Conservation (phyloP, 2,113 vertebrate genomes). For the Struthidea cinerea region DNA sequence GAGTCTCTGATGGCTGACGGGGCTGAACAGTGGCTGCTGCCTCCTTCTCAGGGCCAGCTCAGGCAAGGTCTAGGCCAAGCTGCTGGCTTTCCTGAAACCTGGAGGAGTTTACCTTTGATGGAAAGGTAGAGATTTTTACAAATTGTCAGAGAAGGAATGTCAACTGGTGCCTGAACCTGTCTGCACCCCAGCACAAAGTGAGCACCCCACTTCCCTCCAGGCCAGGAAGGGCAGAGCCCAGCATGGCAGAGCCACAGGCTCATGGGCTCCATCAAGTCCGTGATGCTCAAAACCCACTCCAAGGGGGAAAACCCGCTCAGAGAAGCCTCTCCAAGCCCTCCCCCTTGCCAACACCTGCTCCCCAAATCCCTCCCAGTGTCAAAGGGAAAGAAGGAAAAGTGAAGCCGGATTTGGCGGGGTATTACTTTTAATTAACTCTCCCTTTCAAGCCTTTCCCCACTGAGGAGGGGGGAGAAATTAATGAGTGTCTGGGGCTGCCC, state of each 20-base stretch:
- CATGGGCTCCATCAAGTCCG: neutral
- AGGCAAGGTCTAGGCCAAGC: neutral
- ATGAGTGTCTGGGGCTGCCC: conserved; percentile 74
- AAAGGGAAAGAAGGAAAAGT: conserved; percentile 55
- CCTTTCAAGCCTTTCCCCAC: conserved; percentile 60
- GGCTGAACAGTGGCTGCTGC: neutral
- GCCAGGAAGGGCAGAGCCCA: neutral
- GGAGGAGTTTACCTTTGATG: neutral
- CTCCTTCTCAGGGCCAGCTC: neutral
- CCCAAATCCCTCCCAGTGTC: conserved; percentile 54
- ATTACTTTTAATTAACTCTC: conserved; percentile 80
- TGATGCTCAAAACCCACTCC: neutral
- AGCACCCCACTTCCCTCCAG: neutral
- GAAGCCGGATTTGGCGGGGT: conserved; percentile 69
- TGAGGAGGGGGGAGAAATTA: conserved; percentile 69
- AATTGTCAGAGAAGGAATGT: neutral
- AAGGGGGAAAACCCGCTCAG: neutral
- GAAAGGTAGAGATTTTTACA: neutral
- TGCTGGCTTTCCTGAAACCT: neutral
- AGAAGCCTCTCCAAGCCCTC: neutral
- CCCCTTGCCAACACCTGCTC: conserved; percentile 70
- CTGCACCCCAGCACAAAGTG: neutral
- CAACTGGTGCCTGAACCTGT: neutral
- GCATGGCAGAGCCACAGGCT: neutral
- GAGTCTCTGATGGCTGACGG: neutral